Evolutionary conservation across 2,113 vertebrate species (phyloP).

Genomic region (Spermophilus dauricus): DNA sequence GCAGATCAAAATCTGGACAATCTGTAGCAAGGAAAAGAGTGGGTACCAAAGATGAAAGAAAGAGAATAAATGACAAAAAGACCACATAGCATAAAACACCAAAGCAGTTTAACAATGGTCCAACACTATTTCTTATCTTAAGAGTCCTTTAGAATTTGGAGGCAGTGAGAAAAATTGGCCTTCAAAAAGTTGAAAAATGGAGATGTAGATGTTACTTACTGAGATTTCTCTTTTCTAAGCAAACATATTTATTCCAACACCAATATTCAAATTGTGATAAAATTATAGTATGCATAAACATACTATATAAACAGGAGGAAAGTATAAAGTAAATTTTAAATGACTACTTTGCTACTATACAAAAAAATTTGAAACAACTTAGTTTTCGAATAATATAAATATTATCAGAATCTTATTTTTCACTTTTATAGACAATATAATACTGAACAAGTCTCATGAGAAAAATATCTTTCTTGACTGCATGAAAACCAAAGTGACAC

Average conservation of each 20-base stretch:
- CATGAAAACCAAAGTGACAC: neutral
- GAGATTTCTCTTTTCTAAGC: neutral
- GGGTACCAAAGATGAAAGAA: constrained; percentile 1
- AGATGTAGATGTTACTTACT: neutral
- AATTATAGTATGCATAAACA: neutral
- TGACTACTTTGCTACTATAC: neutral
- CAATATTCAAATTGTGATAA: constrained; percentile 45
- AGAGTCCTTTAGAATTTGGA: neutral
- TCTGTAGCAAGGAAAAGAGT: neutral
- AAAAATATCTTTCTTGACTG: neutral
- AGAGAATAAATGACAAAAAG: neutral
- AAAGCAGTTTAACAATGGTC: neutral
- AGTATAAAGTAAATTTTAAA: constrained; percentile 27
- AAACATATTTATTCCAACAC: neutral
- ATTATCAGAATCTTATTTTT: constrained; percentile 24
- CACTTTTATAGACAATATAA: constrained; percentile 43
- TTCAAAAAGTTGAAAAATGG: neutral
- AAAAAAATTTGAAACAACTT: constrained; percentile 34
- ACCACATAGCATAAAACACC: neutral
- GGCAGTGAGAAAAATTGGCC: neutral
- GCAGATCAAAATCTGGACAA: neutral
- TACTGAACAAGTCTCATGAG: neutral
- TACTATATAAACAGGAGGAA: neutral
- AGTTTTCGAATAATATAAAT: neutral
- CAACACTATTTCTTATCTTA: neutral